Evolutionary conservation across 2,797 vertebrate genomes (phyloP).

Genomic region (Schizopygopsis pylzovi): DNA sequence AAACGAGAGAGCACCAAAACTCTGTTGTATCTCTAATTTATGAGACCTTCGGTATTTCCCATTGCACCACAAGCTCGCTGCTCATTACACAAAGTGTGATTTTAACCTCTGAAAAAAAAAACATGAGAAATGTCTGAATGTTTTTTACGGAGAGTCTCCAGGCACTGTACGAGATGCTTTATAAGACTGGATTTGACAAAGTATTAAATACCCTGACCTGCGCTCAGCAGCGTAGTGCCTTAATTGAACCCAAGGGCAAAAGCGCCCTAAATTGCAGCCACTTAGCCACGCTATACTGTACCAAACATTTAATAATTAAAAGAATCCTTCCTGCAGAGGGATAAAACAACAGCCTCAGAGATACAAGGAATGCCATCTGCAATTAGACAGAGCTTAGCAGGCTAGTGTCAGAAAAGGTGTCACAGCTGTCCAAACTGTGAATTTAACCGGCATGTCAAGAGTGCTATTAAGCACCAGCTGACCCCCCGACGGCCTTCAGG

Average conservation of each 20-base stretch:
- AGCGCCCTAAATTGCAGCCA: slow-evolving; percentile 52
- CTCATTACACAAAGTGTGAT: slow-evolving; percentile 21
- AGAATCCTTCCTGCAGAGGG: slow-evolving; percentile 50
- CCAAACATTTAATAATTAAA: slow-evolving; percentile 61
- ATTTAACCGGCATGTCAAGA: slow-evolving; percentile 28
- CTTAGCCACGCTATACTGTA: slow-evolving; percentile 40
- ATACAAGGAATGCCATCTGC: slow-evolving; percentile 33
- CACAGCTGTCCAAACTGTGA: slow-evolving; percentile 23
- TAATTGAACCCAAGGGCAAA: slow-evolving; percentile 59
- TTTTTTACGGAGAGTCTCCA: slow-evolving; percentile 30
- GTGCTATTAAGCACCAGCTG: slow-evolving; percentile 22
- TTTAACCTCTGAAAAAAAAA: slow-evolving; percentile 32
- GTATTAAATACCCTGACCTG: slow-evolving; percentile 50
- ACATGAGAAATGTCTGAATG: slow-evolving; percentile 19
- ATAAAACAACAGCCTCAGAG: slow-evolving; percentile 44
- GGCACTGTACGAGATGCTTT: slow-evolving; percentile 57
- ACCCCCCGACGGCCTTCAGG: slow-evolving; percentile 29
- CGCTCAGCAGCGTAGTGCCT: slow-evolving; percentile 50
- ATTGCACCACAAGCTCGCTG: slow-evolving; percentile 29
- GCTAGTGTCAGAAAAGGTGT: slow-evolving; percentile 36
- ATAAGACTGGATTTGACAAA: slow-evolving; percentile 62
- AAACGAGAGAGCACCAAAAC: slow-evolving; percentile 43
- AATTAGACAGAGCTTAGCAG: slow-evolving; percentile 43
- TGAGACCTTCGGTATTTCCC: slow-evolving; percentile 12
- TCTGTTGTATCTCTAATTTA: slow-evolving; percentile 13